Base-by-base conservation (phyloP, 2,797 vertebrate genomes). In the Anableps anableps region DNA sequence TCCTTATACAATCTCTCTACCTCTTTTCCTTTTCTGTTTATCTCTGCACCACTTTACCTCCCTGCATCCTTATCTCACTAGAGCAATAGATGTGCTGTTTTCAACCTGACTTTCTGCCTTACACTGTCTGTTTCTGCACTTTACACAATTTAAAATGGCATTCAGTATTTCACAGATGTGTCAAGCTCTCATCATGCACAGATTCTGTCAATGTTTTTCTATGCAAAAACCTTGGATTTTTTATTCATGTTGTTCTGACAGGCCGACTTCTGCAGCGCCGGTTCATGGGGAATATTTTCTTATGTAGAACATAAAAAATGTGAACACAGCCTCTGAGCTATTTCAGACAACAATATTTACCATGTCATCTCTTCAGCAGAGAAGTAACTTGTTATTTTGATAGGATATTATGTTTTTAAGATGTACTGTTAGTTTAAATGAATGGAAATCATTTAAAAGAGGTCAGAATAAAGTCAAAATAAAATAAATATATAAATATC, bases 211-310 rank as follows among this genome's bases (percentile, higher is more conserved):
- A 85, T 80, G 77, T 91, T 92, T 92, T 94, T 94, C 95, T 96
- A 96, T 96, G 95, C 95, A 96, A 95, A 92, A 88, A 81, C 74
- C 68, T 77, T 78, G 77, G 58, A 89, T 85, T 78, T n/a, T 75
- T 80, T 72, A 82, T 84, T 75, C 36, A 80, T 9, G 76, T 82
- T 34, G 13, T 66, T 76, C 73, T 74, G 75, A 89, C 4, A 74
- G 58, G 72, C 86, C 3, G 3, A 36, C 62, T 26, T 80, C 60
- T 55, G 64, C 3, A 0, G 74, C 48, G 66, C 77, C 75, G 66
- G 75, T 82, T 85, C 36, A 62, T 62, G 31, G 72, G 34, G 73
- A 84, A 47, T 78, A 77, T 78, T 81, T n/a, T 80, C 36, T 72
- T 62, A 75, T 47, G 64, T 47, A 60, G 71, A 86, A 73, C 13